These are phyloP conservation scores for Tenthredo livida DNA, from an alignment of 2,888 invertebrate genomes.

Conservation along the genomic window DNA sequence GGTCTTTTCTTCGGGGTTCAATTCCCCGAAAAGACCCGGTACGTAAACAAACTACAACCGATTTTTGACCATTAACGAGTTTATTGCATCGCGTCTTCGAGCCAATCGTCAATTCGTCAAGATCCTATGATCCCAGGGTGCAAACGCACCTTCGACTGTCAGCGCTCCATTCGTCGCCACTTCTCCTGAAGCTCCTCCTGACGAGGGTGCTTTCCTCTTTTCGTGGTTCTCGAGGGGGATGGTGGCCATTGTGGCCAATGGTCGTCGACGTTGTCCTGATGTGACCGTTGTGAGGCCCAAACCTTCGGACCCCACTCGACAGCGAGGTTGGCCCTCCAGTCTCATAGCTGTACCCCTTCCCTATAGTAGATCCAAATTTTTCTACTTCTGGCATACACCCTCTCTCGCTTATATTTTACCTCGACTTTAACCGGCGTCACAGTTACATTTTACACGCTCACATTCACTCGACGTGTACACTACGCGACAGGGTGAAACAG, in stretches of 20 bases:
- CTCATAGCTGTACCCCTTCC: conserved; percentile 74
- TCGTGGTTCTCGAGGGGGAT: conserved; percentile 74
- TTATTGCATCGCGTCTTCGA: neutral
- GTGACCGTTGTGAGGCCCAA: conserved; percentile 72
- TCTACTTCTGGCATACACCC: conserved; percentile 67
- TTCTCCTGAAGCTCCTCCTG: conserved; percentile 75
- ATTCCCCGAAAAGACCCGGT: neutral
- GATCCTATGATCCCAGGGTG: conserved; percentile 27
- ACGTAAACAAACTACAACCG: neutral
- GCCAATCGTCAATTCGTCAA: conserved; percentile 37
- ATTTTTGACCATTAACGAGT: neutral
- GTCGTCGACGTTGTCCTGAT: conserved; percentile 67
- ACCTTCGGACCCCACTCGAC: conserved; percentile 70
- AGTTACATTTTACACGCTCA: neutral
- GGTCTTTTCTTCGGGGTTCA: neutral
- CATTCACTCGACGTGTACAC: neutral
- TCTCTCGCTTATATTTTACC: conserved; percentile 61
- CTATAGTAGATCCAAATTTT: conserved; percentile 75
- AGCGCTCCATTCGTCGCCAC: conserved; percentile 75
- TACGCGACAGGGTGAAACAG: neutral
- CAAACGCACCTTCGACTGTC: conserved; percentile 76
- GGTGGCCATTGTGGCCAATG: conserved; percentile 74
- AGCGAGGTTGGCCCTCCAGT: conserved; percentile 70
- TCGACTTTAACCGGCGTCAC: neutral
- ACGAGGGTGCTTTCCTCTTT: conserved; percentile 75